Percentiles rank a stretch among this genome's conserved stretches.
These are phyloP conservation scores for Corydoras sp. DNA, from an alignment of 2,113 vertebrate species.

Conservation along the genomic window DNA sequence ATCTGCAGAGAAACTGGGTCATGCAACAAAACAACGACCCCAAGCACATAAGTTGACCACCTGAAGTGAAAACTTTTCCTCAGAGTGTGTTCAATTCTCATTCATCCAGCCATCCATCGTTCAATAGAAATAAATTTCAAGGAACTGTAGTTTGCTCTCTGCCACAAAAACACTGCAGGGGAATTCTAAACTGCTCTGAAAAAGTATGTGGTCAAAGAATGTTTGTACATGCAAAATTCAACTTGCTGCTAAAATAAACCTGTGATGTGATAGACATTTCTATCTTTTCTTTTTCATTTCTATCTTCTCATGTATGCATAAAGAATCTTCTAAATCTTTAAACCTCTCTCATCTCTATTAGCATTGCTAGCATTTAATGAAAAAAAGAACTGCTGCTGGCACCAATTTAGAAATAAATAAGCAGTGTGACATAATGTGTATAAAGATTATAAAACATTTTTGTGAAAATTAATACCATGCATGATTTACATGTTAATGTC, in stretches of 20 bases:
- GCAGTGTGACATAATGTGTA: no score
- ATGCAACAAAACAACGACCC: not conserved
- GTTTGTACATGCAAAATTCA: slow-evolving; percentile 15
- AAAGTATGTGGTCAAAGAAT: slow-evolving; percentile 19
- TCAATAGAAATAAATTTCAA: slow-evolving; percentile 13
- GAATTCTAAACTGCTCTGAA: slow-evolving; percentile 29
- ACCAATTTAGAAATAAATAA: not conserved
- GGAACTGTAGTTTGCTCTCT: slow-evolving; percentile 23
- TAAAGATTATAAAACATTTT: not conserved
- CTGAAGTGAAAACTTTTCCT: not conserved
- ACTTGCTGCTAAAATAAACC: slow-evolving; percentile 3
- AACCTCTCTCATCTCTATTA: no score
- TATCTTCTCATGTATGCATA: not conserved
- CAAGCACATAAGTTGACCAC: no score
- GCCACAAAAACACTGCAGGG: slow-evolving; percentile 18
- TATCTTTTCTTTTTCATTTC: no score
- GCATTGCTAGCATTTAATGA: no score
- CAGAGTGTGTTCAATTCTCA: not conserved
- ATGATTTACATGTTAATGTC: no score
- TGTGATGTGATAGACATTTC: not conserved
- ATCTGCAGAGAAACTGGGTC: not conserved
- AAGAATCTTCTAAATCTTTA: not conserved
- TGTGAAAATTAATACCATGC: not conserved
- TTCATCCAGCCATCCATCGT: not conserved
- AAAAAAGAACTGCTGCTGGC: slow-evolving; percentile 4